These are phyloP conservation scores for Ursus arctos DNA, from an alignment of 2,113 vertebrate species.

Conservation along the genomic window DNA sequence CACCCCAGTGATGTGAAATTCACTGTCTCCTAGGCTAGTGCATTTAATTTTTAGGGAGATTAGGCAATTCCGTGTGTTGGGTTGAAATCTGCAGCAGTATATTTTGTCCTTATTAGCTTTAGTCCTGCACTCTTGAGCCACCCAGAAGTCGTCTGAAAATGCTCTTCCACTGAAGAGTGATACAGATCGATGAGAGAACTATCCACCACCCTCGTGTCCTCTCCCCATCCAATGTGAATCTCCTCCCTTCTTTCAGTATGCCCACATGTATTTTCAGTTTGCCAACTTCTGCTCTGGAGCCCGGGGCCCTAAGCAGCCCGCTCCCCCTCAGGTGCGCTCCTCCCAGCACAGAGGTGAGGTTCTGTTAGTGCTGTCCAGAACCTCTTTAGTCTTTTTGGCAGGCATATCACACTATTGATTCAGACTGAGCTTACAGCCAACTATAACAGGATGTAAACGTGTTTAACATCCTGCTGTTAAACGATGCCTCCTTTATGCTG, in stretches of 20 bases:
- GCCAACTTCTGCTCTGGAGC: not conserved
- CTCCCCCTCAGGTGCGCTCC: not conserved
- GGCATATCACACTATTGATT: not conserved
- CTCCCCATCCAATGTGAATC: not conserved
- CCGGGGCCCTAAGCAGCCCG: not conserved
- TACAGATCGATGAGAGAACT: not conserved
- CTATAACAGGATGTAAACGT: not conserved
- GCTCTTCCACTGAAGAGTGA: not conserved
- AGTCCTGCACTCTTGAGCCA: not conserved
- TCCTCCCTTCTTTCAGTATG: not conserved
- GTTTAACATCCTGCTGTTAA: constrained; percentile 47
- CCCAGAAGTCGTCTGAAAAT: not conserved
- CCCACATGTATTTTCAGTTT: not conserved
- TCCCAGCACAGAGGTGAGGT: not conserved
- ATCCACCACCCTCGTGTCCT: not conserved
- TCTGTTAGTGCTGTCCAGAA: not conserved
- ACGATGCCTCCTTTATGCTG: not conserved
- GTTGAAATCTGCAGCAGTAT: not conserved
- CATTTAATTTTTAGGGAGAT: not conserved
- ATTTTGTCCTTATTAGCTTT: not conserved
- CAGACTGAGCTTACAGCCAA: not conserved
- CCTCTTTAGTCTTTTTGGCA: not conserved
- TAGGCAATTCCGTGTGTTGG: not conserved
- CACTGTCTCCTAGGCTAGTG: not conserved
- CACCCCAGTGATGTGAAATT: not conserved